These are phyloP conservation scores for Alexandromys oeconomus DNA, from an alignment of 2,797 vertebrate genomes.

Conservation along the genomic window DNA sequence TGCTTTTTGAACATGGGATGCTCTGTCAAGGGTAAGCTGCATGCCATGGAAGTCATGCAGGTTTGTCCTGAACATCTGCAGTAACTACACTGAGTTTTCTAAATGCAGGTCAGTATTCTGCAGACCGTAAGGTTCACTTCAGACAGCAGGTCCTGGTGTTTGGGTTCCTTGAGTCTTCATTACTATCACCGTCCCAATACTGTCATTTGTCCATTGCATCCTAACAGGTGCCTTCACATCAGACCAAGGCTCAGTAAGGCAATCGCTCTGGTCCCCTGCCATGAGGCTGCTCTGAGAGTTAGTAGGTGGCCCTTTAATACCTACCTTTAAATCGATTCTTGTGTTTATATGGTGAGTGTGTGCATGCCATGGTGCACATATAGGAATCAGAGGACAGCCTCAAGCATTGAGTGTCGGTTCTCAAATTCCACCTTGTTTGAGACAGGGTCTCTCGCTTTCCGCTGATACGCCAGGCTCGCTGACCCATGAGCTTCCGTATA, in stretches of 20 bases:
- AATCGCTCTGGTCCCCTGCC: neutral
- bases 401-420: neutral
- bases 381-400: neutral
- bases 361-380: neutral
- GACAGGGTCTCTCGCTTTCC: neutral
- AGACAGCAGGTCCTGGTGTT: neutral
- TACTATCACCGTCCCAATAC: too few species aligned
- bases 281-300: neutral
- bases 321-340: neutral
- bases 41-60: neutral
- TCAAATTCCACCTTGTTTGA: neutral
- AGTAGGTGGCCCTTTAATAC: neutral
- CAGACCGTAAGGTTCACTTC: neutral
- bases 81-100: neutral
- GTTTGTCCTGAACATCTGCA: neutral
- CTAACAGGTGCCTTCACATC: neutral
- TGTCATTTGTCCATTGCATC: neutral
- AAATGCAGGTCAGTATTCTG: neutral
- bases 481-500: neutral
- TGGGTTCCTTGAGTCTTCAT: neutral
- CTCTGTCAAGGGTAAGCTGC: neutral
- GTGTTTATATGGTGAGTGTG: neutral
- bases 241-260: neutral
- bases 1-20: neutral
- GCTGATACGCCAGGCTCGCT: neutral